Conservation (phyloP, 2,113 vertebrate genomes). For the Phalacrocorax carbo region DNA sequence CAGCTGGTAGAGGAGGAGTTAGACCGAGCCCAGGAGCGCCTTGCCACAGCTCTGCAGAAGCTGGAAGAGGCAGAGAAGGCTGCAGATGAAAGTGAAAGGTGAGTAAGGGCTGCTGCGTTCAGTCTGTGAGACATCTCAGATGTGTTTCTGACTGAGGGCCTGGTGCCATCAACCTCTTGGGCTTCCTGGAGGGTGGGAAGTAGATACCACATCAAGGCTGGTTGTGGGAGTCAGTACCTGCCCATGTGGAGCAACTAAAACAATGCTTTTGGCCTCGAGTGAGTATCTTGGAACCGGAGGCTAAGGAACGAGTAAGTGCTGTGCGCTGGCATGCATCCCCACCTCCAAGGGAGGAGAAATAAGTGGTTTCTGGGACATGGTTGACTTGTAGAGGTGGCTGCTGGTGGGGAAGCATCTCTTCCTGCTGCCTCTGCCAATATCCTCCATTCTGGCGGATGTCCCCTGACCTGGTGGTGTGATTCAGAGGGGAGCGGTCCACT, state of each 20-base stretch:
- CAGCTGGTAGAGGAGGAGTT: constrained; percentile 91
- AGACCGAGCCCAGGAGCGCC: constrained; percentile 87
- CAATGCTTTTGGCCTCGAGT: background rate
- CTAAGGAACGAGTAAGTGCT: background rate
- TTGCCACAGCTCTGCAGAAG: constrained; percentile 84
- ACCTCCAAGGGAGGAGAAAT: background rate
- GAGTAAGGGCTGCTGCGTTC: background rate
- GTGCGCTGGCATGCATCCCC: background rate
- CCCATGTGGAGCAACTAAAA: background rate
- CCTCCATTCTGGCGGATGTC: background rate
- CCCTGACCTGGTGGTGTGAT: background rate
- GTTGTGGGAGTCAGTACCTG: background rate
- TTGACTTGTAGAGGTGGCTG: background rate
- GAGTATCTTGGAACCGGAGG: background rate
- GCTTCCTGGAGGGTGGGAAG: background rate
- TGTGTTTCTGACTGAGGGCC: background rate
- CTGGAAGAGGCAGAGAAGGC: constrained; percentile 90
- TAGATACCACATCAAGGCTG: background rate
- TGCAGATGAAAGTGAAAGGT: constrained; percentile 93
- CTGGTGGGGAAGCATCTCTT: background rate
- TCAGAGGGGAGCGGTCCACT: background rate
- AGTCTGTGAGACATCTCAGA: rapidly evolving
- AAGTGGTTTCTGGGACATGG: background rate
- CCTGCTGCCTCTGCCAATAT: background rate
- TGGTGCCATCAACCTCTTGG: background rate